phyloP scores from a whole-genome alignment of 2,113 vertebrate species.

The Malaclemys terrapin region DNA sequence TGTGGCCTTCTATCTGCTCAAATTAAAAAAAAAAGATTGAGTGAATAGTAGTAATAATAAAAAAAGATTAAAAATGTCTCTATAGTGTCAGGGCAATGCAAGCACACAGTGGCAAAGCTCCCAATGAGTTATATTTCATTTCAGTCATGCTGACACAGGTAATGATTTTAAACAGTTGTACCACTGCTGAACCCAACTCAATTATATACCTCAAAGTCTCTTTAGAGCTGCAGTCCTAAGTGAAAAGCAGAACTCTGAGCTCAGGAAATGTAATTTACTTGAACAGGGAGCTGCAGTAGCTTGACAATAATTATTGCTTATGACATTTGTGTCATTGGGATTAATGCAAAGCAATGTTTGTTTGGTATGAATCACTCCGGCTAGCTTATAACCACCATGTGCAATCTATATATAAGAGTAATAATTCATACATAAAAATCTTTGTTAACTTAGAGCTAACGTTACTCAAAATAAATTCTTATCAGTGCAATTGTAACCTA shows the following conservation, averaged over 20 bases:
- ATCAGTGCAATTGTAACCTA: background rate
- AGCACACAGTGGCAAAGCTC: background rate
- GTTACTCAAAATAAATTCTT: background rate
- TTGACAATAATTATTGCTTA: background rate
- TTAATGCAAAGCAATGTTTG: background rate
- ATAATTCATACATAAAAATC: background rate
- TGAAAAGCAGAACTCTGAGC: background rate
- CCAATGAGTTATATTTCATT: background rate
- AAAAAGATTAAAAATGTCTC: slow-evolving; percentile 4
- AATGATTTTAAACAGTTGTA: slow-evolving; percentile 18
- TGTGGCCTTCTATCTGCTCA: slow-evolving; percentile 20
- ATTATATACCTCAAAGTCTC: background rate
- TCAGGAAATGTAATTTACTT: background rate
- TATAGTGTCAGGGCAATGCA: background rate
- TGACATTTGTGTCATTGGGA: background rate
- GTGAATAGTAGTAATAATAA: background rate
- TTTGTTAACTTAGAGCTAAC: background rate
- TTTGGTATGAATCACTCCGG: background rate
- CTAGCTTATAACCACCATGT: background rate
- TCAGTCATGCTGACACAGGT: slow-evolving; percentile 28
- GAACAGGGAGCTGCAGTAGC: background rate
- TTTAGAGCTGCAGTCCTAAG: background rate
- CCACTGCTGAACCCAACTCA: background rate
- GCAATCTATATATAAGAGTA: background rate
- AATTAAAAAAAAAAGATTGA: slow-evolving; percentile 26